A percentile compares a stretch with the other conserved stretches of the same genome.
These are phyloP conservation scores for Strigops habroptila DNA, from an alignment of 2,113 vertebrate genomes.

Conservation along the genomic window DNA sequence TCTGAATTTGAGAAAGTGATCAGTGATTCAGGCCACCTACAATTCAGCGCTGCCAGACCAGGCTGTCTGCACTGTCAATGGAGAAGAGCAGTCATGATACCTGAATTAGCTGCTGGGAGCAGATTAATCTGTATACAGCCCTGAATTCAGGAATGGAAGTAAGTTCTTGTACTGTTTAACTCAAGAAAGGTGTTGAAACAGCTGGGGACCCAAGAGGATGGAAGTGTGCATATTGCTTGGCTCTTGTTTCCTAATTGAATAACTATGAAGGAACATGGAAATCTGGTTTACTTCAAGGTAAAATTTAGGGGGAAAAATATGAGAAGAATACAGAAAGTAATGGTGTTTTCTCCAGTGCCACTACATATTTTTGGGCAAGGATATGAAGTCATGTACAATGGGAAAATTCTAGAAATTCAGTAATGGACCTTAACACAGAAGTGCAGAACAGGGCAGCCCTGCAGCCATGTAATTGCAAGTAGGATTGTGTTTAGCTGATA, in stretches of 20 bases:
- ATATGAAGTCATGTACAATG: not conserved
- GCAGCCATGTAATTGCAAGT: not conserved
- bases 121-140: conserved; percentile 9
- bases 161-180: not conserved
- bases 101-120: conserved; percentile 46
- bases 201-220: not conserved
- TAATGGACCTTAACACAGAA: not conserved
- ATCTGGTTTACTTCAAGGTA: not conserved
- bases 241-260: not conserved
- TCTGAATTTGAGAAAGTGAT: conserved; percentile 54
- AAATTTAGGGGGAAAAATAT: not conserved
- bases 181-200: not conserved
- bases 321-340: not conserved
- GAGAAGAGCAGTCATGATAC: conserved; percentile 33
- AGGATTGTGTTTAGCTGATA: not conserved
- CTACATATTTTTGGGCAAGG: not conserved
- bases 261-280: not conserved
- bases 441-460: not conserved
- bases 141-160: not conserved
- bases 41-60: conserved; percentile 48
- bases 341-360: not conserved
- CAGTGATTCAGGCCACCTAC: conserved; percentile 69
- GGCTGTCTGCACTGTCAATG: conserved; percentile 49
- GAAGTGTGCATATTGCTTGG: not conserved
- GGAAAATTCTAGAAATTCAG: not conserved